Evolutionary conservation across 2,888 invertebrate species (phyloP).

Genomic region (Leucania comma): DNA sequence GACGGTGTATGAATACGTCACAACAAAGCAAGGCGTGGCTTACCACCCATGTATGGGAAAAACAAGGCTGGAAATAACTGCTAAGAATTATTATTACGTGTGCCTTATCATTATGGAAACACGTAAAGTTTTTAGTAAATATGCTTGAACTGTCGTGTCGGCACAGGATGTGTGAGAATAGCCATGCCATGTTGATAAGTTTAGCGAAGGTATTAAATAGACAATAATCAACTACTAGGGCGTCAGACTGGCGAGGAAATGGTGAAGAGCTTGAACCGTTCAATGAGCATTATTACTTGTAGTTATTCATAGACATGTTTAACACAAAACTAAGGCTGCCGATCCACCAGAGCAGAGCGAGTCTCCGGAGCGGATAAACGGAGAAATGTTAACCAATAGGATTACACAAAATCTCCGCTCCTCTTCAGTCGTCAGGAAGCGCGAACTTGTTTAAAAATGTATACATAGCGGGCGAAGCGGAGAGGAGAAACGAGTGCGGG

Average conservation of each 20-base stretch:
- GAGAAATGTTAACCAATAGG: too few species aligned
- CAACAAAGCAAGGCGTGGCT: neutral
- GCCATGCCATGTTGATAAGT: neutral
- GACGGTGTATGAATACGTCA: constrained; percentile 19
- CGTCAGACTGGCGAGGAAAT: neutral
- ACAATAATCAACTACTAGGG: neutral
- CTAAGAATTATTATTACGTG: constrained; percentile 19
- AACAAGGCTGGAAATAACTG: constrained; percentile 10
- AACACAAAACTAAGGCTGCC: too few species aligned
- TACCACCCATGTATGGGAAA: neutral
- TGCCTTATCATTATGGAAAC: constrained; percentile 8
- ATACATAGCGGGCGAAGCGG: too few species aligned
- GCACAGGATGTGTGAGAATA: constrained; percentile 1
- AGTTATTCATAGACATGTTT: too few species aligned
- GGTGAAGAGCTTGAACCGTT: neutral
- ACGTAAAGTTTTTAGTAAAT: neutral
- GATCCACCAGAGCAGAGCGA: too few species aligned
- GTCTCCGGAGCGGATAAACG: too few species aligned
- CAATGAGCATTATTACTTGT: too few species aligned
- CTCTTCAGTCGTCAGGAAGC: too few species aligned
- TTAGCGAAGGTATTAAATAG: neutral
- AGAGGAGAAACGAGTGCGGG: too few species aligned
- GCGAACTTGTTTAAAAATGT: too few species aligned
- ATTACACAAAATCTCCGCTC: too few species aligned
- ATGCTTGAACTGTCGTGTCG: neutral